Percentiles rank a stretch among this genome's conserved stretches.
phyloP scores from a whole-genome alignment of 2,888 invertebrate species.

The Sinelater perroti region DNA sequence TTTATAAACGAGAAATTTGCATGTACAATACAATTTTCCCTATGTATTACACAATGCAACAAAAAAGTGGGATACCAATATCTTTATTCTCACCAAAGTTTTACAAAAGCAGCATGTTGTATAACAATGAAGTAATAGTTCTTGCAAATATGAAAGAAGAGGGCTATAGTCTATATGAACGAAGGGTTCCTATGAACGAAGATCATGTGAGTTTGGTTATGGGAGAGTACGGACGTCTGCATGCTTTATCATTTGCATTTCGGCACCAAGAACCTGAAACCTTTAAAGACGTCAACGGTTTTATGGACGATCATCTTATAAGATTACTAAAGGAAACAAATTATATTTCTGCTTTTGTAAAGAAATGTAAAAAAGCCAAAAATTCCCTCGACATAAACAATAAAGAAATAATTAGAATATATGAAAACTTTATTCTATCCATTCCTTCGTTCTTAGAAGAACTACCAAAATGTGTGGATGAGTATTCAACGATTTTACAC shows the following conservation, averaged over 20 bases:
- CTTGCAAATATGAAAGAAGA: conserved; percentile 45
- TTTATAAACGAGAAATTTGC: conserved; percentile 44
- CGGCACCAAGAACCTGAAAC: conserved; percentile 40
- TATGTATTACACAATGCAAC: conserved; percentile 39
- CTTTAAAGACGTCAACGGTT: conserved; percentile 36
- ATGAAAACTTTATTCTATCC: background rate
- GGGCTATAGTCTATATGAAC: conserved; percentile 43
- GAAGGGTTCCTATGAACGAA: conserved; percentile 44
- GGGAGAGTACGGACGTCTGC: conserved; percentile 46
- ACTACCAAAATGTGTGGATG: conserved; percentile 9
- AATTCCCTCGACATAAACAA: background rate
- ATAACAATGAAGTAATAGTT: conserved; percentile 40
- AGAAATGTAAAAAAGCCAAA: background rate
- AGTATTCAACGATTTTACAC: conserved; percentile 36
- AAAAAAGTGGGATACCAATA: conserved; percentile 33
- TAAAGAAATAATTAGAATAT: background rate
- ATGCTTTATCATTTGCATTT: conserved; percentile 47
- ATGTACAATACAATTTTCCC: conserved; percentile 45
- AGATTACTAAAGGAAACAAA: background rate
- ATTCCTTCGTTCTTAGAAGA: background rate
- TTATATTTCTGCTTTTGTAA: background rate
- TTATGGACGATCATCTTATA: conserved; percentile 1
- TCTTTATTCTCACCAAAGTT: conserved; percentile 41
- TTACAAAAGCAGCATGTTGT: conserved; percentile 34
- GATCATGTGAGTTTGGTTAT: conserved; percentile 47